Evolutionary conservation across 2,888 invertebrate genomes (phyloP), one percentile per base, ranked within the genome.

Genomic region (Eupeodes luniger): DNA sequence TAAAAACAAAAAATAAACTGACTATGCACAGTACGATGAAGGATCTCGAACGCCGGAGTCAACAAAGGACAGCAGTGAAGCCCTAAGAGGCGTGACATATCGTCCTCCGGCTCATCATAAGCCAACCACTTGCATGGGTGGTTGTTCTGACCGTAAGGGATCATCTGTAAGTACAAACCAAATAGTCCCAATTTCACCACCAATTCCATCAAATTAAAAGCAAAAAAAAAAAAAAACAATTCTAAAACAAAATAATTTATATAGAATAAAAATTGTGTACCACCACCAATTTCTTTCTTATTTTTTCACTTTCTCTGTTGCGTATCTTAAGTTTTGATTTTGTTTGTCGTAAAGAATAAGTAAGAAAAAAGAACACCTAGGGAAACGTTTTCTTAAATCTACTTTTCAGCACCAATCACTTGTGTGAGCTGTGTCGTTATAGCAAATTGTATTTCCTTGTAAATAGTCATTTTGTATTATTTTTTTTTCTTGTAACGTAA

Each of bases 91-190:
- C 93, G 96, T 96, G 90, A 96, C 96, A 91, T 96, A 96, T 94
- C 96, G 95, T 92, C 95, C 95, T 90, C 93, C 93, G 89, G 91
- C 91, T 76, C 94, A 93, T 90, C 92, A 92, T 86, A 93, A 94
- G 92, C 94, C 95, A 90, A 95, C 95, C 92, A 96, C 96, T 94
- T 96, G 96, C 94, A 95, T 96, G 92, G 94, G 95, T 93, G 95
- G 96, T 93, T 96, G 96, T 94, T 95, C 96, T 93, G 96, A 96
- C 92, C 95, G 96, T 91, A 96, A 96, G 93, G 95, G 96, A 94
- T 96, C 96, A 91, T 95, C 96, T 95, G 96, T 96, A 96, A 96
- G 96, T 95, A 92, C 55, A 83, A 69, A 44, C 70, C 66, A 85
- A 81, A 77, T 64, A 47, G 78, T 40, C 69, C 49, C 19, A 70